These are phyloP conservation scores for Theodoxus fluviatilis DNA, from an alignment of 2,888 invertebrate species.

Conservation along the genomic window DNA sequence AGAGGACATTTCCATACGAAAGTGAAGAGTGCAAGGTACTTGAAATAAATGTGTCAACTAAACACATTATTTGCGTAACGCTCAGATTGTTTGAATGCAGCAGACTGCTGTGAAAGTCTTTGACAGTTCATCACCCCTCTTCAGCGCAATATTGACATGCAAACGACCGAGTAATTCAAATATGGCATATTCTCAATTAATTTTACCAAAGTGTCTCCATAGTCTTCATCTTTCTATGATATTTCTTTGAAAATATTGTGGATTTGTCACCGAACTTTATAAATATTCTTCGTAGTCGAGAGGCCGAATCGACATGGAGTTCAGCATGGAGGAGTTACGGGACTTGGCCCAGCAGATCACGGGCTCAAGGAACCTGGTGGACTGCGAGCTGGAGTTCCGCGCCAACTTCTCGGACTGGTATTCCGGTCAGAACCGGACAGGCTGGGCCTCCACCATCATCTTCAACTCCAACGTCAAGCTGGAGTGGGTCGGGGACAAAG, in stretches of 20 bases:
- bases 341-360: conserved; percentile 33
- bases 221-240: neutral
- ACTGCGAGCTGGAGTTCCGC: conserved; percentile 58
- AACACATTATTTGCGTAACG: no score
- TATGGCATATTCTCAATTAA: no score
- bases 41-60: no score
- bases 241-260: neutral
- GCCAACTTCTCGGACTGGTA: conserved; percentile 63
- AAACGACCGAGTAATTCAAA: no score
- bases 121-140: no score
- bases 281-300: conserved; percentile 74
- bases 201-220: neutral
- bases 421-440: conserved; percentile 66
- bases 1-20: no score
- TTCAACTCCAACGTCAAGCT: conserved; percentile 86
- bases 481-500: conserved; percentile 85
- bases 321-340: conserved; percentile 80
- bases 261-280: neutral
- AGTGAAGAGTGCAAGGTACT: no score
- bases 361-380: conserved; percentile 39
- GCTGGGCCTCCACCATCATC: conserved; percentile 85
- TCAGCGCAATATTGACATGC: no score
- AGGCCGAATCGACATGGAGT: conserved; percentile 86
- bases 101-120: no score
- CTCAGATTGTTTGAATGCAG: no score